Evolutionary conservation across 2,797 vertebrate genomes (phyloP).

Genomic region (Astyanax mexicanus): DNA sequence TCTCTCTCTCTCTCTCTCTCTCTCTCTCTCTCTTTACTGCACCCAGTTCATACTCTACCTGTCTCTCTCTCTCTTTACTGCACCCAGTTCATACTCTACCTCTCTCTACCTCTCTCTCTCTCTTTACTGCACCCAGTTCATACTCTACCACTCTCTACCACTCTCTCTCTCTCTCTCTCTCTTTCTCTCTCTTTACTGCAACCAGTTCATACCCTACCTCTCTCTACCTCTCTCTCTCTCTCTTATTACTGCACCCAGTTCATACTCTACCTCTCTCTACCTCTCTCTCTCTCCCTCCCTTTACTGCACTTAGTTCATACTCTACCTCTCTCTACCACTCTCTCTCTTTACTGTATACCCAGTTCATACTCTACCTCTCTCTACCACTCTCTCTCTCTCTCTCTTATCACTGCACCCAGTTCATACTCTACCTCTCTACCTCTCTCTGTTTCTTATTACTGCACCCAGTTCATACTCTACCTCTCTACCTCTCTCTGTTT

Average conservation of each 20-base stretch:
- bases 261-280: not conserved
- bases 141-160: not conserved
- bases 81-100: not conserved
- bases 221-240: not conserved
- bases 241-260: not conserved
- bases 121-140: no score
- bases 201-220: no score
- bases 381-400: not conserved
- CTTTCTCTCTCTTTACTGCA: not conserved
- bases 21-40: not conserved
- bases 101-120: not conserved
- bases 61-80: no score
- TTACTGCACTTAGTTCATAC: not conserved
- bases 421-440: not conserved
- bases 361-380: no score
- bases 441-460: not conserved
- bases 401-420: not conserved
- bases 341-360: no score
- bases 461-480: no score
- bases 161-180: not conserved
- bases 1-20: not conserved
- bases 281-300: not conserved
- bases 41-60: not conserved
- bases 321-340: not conserved
- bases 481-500: not conserved